phyloP scores from a whole-genome alignment of 2,113 vertebrate species.

The Myiagra hebetior region DNA sequence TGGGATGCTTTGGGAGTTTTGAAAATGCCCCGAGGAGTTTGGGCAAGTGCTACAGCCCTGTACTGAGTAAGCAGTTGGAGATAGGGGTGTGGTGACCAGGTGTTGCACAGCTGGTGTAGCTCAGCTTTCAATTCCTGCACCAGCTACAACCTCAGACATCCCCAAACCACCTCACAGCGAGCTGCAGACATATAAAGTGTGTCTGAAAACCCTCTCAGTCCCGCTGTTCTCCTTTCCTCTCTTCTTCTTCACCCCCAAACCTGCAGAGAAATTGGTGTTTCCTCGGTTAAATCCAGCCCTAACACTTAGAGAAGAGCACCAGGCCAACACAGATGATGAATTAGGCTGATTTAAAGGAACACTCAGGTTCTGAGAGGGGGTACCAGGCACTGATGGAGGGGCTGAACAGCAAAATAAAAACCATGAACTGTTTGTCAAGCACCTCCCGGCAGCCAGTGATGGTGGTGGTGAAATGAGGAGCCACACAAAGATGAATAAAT shows the following conservation, averaged over 20 bases:
- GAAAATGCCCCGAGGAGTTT: background rate
- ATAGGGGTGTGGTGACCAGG: background rate
- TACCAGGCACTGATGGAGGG: background rate
- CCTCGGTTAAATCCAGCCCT: background rate
- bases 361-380: background rate
- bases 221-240: background rate
- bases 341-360: background rate
- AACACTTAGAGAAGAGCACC: background rate
- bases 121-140: background rate
- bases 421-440: background rate
- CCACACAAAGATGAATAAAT: accelerated
- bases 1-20: background rate
- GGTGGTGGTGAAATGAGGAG: background rate
- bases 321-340: background rate
- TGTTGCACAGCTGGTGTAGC: background rate
- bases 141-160: background rate
- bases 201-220: background rate
- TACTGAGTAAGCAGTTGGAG: background rate
- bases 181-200: background rate
- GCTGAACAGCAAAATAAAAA: background rate
- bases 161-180: background rate
- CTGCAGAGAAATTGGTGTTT: background rate
- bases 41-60: background rate
- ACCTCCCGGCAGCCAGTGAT: accelerated
- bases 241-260: background rate